Evolutionary conservation across 2,797 vertebrate species (phyloP).

Genomic region (Poecilia picta): DNA sequence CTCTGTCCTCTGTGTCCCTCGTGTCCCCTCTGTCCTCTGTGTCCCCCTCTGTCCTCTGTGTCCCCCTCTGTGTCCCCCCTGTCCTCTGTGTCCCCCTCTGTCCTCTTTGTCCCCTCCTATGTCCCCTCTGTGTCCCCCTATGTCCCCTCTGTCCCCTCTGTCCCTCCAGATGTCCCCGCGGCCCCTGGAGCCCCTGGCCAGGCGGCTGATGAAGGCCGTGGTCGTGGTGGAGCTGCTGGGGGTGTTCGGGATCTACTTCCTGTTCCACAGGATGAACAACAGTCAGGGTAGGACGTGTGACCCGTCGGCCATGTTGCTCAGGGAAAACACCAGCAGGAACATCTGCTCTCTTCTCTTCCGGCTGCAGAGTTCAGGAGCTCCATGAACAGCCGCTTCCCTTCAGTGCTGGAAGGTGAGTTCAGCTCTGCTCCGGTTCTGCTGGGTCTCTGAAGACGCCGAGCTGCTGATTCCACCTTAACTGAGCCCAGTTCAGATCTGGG

Average conservation of each 20-base stretch:
- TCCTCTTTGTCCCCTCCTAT: too few species aligned
- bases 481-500: too few species aligned
- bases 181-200: slow-evolving; percentile 59
- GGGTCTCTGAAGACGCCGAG: neutral
- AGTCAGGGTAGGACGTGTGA: slow-evolving; percentile 61
- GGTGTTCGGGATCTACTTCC: slow-evolving; percentile 63
- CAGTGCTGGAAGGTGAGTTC: slow-evolving; percentile 72
- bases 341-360: neutral
- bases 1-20: too few species aligned
- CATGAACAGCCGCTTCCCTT: slow-evolving; percentile 69
- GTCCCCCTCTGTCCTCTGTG: too few species aligned
- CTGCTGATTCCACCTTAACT: too few species aligned
- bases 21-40: too few species aligned
- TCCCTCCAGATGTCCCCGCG: slow-evolving; percentile 66
- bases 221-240: slow-evolving; percentile 71
- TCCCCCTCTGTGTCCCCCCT: too few species aligned
- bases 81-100: too few species aligned
- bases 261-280: slow-evolving; percentile 72
- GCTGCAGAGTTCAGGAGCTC: slow-evolving; percentile 74
- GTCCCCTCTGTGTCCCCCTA: too few species aligned
- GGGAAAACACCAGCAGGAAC: neutral
- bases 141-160: too few species aligned
- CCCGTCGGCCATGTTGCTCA: neutral
- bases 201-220: slow-evolving; percentile 67
- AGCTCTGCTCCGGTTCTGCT: neutral